Base-by-base conservation (phyloP, 1,140 invertebrate species). In the Anoplolepis gracilipes region DNA sequence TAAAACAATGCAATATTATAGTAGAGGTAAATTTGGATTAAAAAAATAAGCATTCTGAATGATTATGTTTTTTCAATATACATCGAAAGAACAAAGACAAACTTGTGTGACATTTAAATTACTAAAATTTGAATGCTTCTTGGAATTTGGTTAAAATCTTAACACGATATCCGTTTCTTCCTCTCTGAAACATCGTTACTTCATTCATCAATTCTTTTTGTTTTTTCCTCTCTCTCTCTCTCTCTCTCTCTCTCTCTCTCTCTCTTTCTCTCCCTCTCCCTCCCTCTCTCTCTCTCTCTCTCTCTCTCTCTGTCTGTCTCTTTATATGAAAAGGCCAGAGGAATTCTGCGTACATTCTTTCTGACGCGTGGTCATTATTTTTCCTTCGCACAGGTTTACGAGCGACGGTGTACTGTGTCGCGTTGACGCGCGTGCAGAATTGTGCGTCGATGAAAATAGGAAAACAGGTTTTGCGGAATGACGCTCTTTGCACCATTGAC, bases 401-500 rank as follows among this genome's bases (percentile, higher is more conserved):
- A 81, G 67, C 65, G 36, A n/a, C 46, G 22, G 19, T 59, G 53
- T 22, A 53, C 33, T 62, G 36, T 13, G 13, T 70, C 36, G 19
- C 49, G 49, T 57, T 25, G 78, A 30, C 19, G 77, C 65, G 53
- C 13, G 57, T 36, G 36, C n/a, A 82, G 33, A 82, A 73, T 61
- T 25, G 53, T 59, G 13, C 53, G 78, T 10, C 62, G 46, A 79
- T 81, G 65, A 57, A 81, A 81, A 81, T 81, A 46, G 67, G 53
- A 72, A 82, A 82, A 82, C 78, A 82, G 78, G 53, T 73, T 82
- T 73, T 55, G 65, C 49, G 49, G 36, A 81, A 70, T 16, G 33
- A 22, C 77, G 42, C 64, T 79, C 64, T 79, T 79, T 79, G 46
- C 67, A 42, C 67, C 78, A 72, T 49, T 72, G 67, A 82, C 55